Percentiles rank a stretch among this genome's conserved stretches.
Conservation (phyloP, 2,797 vertebrate genomes). For the Erethizon dorsatum region DNA sequence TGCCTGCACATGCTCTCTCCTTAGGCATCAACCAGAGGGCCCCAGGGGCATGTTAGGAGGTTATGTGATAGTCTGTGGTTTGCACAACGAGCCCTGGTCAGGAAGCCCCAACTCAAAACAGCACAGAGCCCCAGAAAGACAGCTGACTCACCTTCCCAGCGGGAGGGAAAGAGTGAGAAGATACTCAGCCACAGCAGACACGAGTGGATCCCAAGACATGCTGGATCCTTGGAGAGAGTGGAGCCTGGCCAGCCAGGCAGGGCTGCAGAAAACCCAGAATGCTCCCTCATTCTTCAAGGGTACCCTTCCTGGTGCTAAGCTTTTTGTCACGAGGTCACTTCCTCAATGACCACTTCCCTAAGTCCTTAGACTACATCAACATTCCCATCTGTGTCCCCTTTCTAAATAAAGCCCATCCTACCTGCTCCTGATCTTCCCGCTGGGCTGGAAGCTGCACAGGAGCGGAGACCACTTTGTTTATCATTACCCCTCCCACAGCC, state of each 20-base stretch:
- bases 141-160: neutral
- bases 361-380: neutral
- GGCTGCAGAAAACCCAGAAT: neutral
- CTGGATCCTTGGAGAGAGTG: neutral
- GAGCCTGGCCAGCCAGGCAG: neutral
- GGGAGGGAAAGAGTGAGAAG: no score
- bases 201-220: neutral
- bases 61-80: conserved; percentile 66
- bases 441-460: neutral
- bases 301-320: neutral
- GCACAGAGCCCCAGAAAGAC: neutral
- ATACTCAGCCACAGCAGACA: accelerated
- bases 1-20: neutral
- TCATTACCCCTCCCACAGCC: neutral
- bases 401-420: neutral
- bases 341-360: neutral
- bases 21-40: conserved; percentile 17
- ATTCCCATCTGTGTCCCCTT: neutral
- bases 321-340: neutral
- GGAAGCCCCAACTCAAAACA: conserved; percentile 15
- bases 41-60: neutral
- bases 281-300: neutral
- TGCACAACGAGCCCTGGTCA: neutral
- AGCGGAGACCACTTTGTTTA: neutral
- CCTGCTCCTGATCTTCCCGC: neutral